Percentiles rank a stretch among this genome's conserved stretches.
These are phyloP conservation scores for Alligator mississippiensis DNA, from an alignment of 2,113 vertebrate genomes.

Conservation along the genomic window DNA sequence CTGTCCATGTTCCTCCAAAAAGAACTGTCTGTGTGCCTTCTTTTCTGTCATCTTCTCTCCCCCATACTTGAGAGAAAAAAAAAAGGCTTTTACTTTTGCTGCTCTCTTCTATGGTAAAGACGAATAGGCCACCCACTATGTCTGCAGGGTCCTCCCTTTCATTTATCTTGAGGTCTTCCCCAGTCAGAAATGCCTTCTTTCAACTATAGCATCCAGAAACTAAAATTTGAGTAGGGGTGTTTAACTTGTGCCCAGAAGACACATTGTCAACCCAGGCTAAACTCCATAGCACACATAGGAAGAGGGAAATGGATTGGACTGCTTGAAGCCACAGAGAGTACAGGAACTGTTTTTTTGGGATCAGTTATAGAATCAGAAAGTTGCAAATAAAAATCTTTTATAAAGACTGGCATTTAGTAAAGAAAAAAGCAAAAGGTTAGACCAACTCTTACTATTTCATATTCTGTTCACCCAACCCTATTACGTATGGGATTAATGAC, in stretches of 20 bases:
- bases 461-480: constrained; percentile 8
- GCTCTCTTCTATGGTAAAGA: background rate
- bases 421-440: background rate
- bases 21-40: background rate
- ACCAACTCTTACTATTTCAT: constrained; percentile 4
- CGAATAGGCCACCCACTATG: background rate
- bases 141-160: background rate
- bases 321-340: background rate
- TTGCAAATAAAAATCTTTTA: background rate
- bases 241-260: constrained; percentile 18
- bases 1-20: background rate
- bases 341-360: background rate
- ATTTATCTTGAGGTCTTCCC: background rate
- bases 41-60: background rate
- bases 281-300: background rate
- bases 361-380: background rate
- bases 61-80: background rate
- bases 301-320: background rate
- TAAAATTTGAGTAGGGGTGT: background rate
- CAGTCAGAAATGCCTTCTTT: constrained; percentile 1
- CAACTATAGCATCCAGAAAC: background rate
- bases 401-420: background rate
- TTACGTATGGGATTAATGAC: constrained; percentile 9
- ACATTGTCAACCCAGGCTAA: background rate
- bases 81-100: background rate